These are phyloP conservation scores for Sminthurides bifidus DNA, from an alignment of 1,140 invertebrate genomes.

Conservation along the genomic window DNA sequence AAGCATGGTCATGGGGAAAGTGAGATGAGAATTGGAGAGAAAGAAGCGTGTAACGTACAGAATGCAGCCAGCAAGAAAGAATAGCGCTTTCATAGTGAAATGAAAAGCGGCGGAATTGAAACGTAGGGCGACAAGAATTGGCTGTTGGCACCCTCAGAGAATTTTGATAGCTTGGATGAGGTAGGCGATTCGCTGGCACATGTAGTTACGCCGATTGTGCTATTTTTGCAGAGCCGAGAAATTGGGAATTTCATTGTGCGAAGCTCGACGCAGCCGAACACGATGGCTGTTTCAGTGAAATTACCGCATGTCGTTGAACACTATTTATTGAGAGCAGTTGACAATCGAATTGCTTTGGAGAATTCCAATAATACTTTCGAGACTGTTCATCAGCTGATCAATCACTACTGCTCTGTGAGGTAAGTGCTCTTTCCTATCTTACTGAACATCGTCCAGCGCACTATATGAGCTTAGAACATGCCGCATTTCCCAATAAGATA, in stretches of 20 bases:
- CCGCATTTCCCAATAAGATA: too few relatives aligned
- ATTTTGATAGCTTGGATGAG: not conserved
- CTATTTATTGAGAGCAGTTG: constrained; percentile 79
- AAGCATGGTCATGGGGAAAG: too few relatives aligned
- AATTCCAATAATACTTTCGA: constrained; percentile 85
- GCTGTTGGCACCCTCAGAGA: too few relatives aligned
- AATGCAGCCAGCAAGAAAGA: not conserved
- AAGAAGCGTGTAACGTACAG: not conserved
- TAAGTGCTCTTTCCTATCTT: too few relatives aligned
- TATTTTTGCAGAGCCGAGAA: constrained; percentile 24
- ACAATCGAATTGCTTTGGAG: constrained; percentile 66
- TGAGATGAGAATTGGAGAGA: too few relatives aligned
- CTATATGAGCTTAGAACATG: too few relatives aligned
- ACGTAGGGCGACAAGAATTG: too few relatives aligned
- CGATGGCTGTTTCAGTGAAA: constrained; percentile 86
- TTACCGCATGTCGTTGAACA: constrained; percentile 87
- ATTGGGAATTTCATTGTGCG: constrained; percentile 76
- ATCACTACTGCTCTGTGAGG: constrained; percentile 86
- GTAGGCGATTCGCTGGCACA: not conserved
- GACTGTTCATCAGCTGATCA: constrained; percentile 78
- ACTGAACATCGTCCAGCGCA: too few relatives aligned
- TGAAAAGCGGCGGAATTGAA: too few relatives aligned
- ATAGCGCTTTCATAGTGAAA: not conserved
- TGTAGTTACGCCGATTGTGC: not conserved
- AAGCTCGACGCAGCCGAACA: constrained; percentile 79